Percentiles rank a stretch among this genome's conserved stretches.
These are phyloP conservation scores for Dinothrombium tinctorium DNA, from an alignment of 1,140 invertebrate genomes.

Conservation along the genomic window DNA sequence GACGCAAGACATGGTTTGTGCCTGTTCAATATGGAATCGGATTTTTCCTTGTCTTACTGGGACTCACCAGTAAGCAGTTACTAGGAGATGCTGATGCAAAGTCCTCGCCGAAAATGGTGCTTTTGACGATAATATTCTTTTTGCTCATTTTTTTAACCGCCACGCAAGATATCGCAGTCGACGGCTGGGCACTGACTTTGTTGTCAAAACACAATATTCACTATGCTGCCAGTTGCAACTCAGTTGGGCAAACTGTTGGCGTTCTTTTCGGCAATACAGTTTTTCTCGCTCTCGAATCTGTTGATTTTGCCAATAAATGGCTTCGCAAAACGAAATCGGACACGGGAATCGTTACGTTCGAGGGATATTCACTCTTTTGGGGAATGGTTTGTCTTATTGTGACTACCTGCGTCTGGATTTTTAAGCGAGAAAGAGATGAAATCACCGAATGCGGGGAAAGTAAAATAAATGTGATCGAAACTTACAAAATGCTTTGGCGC, in stretches of 20 bases:
- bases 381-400: slow-evolving; percentile 67
- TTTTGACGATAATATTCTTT: slow-evolving; percentile 69
- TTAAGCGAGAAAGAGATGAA: slow-evolving; percentile 52
- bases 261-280: slow-evolving; percentile 92
- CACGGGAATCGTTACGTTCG: slow-evolving; percentile 55
- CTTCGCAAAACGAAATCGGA: slow-evolving; percentile 41
- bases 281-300: slow-evolving; percentile 88
- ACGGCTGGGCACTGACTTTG: slow-evolving; percentile 99
- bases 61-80: too few species aligned
- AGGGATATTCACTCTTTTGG: slow-evolving; percentile 56
- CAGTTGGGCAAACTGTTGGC: slow-evolving; percentile 90
- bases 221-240: slow-evolving; percentile 97
- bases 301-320: slow-evolving; percentile 86
- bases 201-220: slow-evolving; percentile 78
- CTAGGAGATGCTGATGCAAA: too few species aligned
- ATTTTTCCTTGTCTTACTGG: too few species aligned
- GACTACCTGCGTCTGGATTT: slow-evolving; percentile 68
- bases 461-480: slow-evolving; percentile 38
- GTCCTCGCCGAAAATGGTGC: slow-evolving; percentile 55
- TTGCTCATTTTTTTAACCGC: slow-evolving; percentile 83
- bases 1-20: too few species aligned
- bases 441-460: not conserved
- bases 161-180: slow-evolving; percentile 97
- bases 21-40: too few species aligned
- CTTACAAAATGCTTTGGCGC: slow-evolving; percentile 56